These are phyloP conservation scores for Prionace glauca DNA, from an alignment of 2,797 vertebrate species.

Conservation along the genomic window DNA sequence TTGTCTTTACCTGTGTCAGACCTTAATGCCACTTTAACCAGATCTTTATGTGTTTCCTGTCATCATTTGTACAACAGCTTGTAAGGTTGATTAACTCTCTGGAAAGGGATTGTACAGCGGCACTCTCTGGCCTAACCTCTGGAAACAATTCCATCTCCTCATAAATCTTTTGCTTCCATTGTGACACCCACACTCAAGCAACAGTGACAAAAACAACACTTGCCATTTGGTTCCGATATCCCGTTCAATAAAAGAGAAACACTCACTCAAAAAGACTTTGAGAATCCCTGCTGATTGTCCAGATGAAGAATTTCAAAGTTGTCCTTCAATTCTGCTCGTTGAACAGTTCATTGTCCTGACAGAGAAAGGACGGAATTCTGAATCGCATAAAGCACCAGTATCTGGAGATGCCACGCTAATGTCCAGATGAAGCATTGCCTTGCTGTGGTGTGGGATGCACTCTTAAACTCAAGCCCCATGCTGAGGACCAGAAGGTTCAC, in stretches of 20 bases:
- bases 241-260: conserved; percentile 29
- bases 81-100: background rate
- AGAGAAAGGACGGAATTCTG: background rate
- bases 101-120: background rate
- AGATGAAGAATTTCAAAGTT: conserved; percentile 4
- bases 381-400: background rate
- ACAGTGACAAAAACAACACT: conserved; percentile 29
- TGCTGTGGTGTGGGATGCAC: too few relatives aligned
- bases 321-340: background rate
- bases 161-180: conserved; percentile 14
- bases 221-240: conserved; percentile 23
- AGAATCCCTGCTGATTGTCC: background rate
- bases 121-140: background rate
- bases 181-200: background rate
- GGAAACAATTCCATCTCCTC: background rate
- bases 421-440: background rate
- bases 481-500: background rate
- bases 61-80: conserved; percentile 7
- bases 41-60: conserved; percentile 18
- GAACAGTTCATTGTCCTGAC: background rate
- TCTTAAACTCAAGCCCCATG: background rate
- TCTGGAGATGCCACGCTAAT: background rate
- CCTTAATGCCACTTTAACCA: background rate
- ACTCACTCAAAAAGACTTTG: background rate
- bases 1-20: conserved; percentile 18